Base-by-base conservation (phyloP, 2,888 invertebrate genomes). In the Scaptomyza cyrtandrae region DNA sequence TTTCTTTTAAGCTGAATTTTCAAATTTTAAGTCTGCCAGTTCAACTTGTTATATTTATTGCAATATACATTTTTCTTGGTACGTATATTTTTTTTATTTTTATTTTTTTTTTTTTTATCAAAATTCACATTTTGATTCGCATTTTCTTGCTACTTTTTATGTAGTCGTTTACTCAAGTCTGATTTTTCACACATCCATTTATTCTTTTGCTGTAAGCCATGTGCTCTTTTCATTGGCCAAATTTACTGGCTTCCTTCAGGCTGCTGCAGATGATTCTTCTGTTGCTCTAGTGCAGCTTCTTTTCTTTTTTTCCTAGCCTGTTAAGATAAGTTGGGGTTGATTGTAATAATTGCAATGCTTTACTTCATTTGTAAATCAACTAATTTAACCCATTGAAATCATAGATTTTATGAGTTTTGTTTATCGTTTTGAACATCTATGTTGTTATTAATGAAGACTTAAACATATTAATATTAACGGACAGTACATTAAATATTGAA, bases 171-270 rank as follows among this genome's bases (percentile, higher is more conserved):
- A 14, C 14, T n/a, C 11, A 11, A 29, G n/a, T n/a, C n/a, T 11
- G 46, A 48, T 16, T 48, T 19, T 19, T 19, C 35, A 13, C 49
- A 16, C 13, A 9, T 6, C 2, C 7, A 7, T 33, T n/a, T 19
- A 5, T 35, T 9, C 5, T 33, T 16, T 31, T 11, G 24, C 11
- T 48, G 48, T 31, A 37, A 41, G 29, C 37, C 55, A 65, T 59
- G 65, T 55, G 55, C 55, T 56, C 10, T 48, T 62, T 73, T 70
- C 72, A 71, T 69, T 68, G 73, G 69, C 63, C 54, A 71, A 76
- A 78, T 74, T 74, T 68, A 65, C 58, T 65, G 64, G 48, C 58
- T 67, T 73, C 44, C 60, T 48, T 61, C 41, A 24, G 29, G 58
- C 56, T 66, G 49, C 53, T 59, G 45, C 24, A 13, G 44, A 24